Conservation (phyloP, 1,140 invertebrate genomes). For the Trissolcus basalis region DNA sequence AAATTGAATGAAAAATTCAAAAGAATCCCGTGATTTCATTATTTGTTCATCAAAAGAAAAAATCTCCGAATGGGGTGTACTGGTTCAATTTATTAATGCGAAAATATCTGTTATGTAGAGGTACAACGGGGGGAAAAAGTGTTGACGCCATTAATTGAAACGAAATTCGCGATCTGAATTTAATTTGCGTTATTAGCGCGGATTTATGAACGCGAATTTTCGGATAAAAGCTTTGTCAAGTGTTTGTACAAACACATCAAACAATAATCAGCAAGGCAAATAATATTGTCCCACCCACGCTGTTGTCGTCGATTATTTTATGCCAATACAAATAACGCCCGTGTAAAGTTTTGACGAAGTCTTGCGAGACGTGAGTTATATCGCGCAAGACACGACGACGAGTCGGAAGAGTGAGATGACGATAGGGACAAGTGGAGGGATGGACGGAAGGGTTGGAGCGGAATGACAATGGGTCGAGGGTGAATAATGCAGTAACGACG, state of each 20-base stretch:
- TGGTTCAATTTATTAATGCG: too few relatives aligned
- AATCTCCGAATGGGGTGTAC: too few relatives aligned
- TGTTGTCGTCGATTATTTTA: constrained; percentile 39
- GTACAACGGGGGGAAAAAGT: constrained; percentile 36
- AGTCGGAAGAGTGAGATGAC: not conserved
- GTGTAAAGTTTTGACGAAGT: not conserved
- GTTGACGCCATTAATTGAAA: constrained; percentile 47
- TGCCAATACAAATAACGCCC: constrained; percentile 41
- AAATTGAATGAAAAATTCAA: not conserved
- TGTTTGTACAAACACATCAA: constrained; percentile 33
- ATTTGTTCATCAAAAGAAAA: too few relatives aligned
- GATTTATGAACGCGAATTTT: constrained; percentile 1
- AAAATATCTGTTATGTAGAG: constrained; percentile 17
- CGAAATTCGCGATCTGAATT: constrained; percentile 50
- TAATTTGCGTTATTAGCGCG: constrained; percentile 24
- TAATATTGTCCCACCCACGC: constrained; percentile 26
- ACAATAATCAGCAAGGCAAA: constrained; percentile 53
- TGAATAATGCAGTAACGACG: constrained; percentile 64
- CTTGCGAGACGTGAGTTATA: not conserved
- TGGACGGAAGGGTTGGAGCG: constrained; percentile 31
- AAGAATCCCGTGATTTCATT: too few relatives aligned
- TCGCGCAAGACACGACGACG: not conserved
- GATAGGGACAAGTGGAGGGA: not conserved
- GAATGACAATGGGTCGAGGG: constrained; percentile 60
- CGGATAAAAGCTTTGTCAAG: constrained; percentile 19